Conservation (phyloP, 53 echinoderm and acorn worm genomes). For the Arbacia lixula region DNA sequence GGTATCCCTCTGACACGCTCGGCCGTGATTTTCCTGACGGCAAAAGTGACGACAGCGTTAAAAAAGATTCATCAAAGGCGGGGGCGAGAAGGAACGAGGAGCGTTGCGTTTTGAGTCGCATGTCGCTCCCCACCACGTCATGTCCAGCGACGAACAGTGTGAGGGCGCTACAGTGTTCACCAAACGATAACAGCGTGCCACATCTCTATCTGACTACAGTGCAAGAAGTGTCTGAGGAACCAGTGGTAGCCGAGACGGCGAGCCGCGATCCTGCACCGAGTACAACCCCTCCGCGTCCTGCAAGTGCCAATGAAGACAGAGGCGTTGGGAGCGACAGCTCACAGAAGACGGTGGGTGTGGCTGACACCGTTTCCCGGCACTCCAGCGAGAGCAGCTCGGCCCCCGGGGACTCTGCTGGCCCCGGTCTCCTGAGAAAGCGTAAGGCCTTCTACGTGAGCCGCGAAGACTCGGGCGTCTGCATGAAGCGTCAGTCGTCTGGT, state of each 20-base stretch:
- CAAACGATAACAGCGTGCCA: background rate
- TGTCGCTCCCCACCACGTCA: background rate
- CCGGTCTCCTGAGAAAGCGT: background rate
- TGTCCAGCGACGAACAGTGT: background rate
- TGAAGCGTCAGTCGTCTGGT: constrained; percentile 37
- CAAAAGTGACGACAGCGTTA: background rate
- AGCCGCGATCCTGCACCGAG: background rate
- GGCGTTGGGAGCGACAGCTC: constrained; percentile 36
- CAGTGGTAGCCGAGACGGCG: no score
- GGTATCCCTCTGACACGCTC: no score
- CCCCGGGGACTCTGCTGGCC: background rate
- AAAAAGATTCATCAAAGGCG: background rate
- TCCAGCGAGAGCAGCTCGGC: constrained; percentile 29
- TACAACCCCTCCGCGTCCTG: background rate
- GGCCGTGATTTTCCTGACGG: constrained; percentile 33
- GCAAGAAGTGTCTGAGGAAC: background rate
- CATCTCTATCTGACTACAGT: background rate
- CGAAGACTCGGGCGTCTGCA: constrained; percentile 47
- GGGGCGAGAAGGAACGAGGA: background rate
- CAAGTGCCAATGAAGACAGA: constrained; percentile 5
- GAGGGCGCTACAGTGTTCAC: background rate
- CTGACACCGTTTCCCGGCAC: constrained; percentile 38
- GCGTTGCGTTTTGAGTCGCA: constrained; percentile 19
- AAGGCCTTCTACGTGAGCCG: constrained; percentile 7
- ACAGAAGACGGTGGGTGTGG: constrained; percentile 5